A percentile compares a stretch with the other conserved stretches of the same genome.
phyloP scores from a whole-genome alignment of 2,113 vertebrate species.

The Psilopogon haemacephalus region DNA sequence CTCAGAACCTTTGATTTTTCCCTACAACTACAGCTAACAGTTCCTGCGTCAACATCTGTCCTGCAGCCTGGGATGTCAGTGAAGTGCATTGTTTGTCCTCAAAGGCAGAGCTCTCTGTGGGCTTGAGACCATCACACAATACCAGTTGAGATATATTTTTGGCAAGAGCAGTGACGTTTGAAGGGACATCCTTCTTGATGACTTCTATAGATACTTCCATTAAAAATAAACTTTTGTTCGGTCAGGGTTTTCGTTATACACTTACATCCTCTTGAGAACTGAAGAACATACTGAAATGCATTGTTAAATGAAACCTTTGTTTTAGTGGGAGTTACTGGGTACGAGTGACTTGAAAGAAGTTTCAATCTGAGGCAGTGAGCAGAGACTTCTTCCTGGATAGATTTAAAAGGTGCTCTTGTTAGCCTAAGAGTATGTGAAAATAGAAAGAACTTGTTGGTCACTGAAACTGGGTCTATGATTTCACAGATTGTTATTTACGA shows the following conservation, averaged over 20 bases:
- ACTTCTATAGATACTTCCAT: constrained; percentile 12
- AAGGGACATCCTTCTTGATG: constrained; percentile 21
- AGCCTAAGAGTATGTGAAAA: neutral
- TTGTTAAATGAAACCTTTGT: constrained; percentile 41
- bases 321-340: neutral
- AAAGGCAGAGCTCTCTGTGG: neutral
- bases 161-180: neutral
- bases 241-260: neutral
- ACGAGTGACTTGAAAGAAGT: neutral
- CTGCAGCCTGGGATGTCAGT: neutral
- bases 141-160: neutral
- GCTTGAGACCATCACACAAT: neutral
- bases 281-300: constrained; percentile 5
- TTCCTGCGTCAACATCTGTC: neutral
- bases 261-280: neutral
- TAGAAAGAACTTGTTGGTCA: neutral
- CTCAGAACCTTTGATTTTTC: neutral
- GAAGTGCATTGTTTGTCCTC: neutral
- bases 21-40: neutral
- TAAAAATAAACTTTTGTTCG: constrained; percentile 48
- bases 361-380: neutral
- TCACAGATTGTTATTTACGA: neutral
- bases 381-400: neutral
- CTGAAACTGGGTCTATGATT: neutral
- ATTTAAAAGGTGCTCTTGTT: neutral